phyloP scores from a whole-genome alignment of 2,113 vertebrate genomes.

The Muntiacus muntjak region DNA sequence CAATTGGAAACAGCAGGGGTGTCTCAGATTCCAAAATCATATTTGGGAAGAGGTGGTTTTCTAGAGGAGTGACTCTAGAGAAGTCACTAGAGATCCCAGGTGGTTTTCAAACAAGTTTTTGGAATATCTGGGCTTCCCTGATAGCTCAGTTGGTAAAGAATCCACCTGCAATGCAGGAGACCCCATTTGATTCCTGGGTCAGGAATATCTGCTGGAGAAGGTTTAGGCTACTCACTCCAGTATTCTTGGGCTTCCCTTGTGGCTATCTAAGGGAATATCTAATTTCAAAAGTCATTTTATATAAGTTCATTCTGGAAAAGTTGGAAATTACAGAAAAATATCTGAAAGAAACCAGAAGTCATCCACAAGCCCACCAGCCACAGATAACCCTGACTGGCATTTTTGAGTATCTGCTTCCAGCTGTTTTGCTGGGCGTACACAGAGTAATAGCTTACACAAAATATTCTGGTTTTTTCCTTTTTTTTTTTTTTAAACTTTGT shows the following conservation, averaged over 20 bases:
- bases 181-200: background rate
- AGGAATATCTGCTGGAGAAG: background rate
- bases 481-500: background rate
- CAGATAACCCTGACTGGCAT: background rate
- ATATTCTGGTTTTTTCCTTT: background rate
- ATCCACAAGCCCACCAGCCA: background rate
- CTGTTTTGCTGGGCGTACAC: background rate
- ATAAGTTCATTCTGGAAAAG: background rate
- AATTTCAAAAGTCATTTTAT: background rate
- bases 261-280: background rate
- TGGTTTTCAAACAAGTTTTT: background rate
- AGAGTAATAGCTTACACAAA: background rate
- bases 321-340: background rate
- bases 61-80: background rate
- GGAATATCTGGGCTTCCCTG: background rate
- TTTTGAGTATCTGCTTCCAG: background rate
- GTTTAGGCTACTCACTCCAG: background rate
- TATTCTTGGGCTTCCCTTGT: background rate
- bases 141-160: background rate
- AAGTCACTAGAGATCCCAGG: background rate
- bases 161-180: background rate
- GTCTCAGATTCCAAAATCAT: background rate
- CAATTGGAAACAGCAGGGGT: background rate
- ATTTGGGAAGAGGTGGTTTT: background rate
- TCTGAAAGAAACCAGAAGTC: background rate